Base-by-base conservation (phyloP, 2,797 vertebrate species). In the Buphagus erythrorhynchus region DNA sequence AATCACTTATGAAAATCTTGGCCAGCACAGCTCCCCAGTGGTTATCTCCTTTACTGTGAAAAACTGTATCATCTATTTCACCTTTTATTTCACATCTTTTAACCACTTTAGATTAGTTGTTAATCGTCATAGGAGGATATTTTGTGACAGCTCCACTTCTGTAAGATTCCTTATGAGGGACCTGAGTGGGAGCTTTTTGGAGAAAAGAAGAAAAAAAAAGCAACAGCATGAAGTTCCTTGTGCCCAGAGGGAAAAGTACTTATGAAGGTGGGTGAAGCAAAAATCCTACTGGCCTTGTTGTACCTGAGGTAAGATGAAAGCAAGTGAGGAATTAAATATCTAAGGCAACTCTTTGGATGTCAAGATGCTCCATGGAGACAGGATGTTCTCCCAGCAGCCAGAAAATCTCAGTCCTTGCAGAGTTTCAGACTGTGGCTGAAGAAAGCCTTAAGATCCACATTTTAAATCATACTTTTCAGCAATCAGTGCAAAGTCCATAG, bases 1-100 rank as follows among this genome's bases (percentile, higher is more conserved):
- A 77, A 95, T 38, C 76, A 48, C 33, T 96, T 96, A 68, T 1
- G n/a, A 83, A 94, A 94, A 68, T 15, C 19, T 62, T 90, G 85
- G 82, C 68, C 85, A 46, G 75, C 46, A 29, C 25, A 61, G 58
- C 58, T 94, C 85, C 55, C 82, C 22, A 5, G 68, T 62, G 38
- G 35, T 77, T 69, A 18, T 73, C 76, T 72, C 26, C 68, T 91
- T 95, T 85, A 18, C 12, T 51, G 62, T 81, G 82, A 90, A 78
- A 95, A 95, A 57, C 46, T 18, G n/a, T 61, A 58, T 95, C 18
- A 29, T 68, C 72, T 95, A 68, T 83, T 57, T 69, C 68, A 83
- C 62, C 85, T 87, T 89, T 71, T 77, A 21, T 90, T 86, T 90
- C 85, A 29, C 35, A 57, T 72, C 57, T 90, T 91, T 91, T 74